A percentile compares a stretch with the other conserved stretches of the same genome.
Conservation (phyloP, 2,888 invertebrate genomes). For the Periphyllus acericola region DNA sequence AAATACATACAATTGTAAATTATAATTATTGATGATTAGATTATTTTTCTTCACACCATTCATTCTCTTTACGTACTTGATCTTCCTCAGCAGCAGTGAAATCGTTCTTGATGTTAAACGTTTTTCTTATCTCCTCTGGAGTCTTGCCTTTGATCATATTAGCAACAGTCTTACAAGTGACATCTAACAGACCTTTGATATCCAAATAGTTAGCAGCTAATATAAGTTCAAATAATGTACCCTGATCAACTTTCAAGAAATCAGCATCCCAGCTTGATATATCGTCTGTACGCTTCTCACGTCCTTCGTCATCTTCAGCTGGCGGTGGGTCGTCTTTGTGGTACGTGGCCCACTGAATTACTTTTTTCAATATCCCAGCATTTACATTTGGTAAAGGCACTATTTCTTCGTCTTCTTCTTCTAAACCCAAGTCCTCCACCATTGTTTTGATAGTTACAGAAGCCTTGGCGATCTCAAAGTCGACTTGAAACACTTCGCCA, state of each 20-base stretch:
- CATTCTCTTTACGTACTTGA: constrained; percentile 95
- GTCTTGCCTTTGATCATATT: constrained; percentile 99
- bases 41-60: constrained; percentile 89
- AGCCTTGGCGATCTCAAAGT: constrained; percentile 96
- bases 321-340: constrained; percentile 96
- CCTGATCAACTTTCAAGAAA: constrained; percentile 97
- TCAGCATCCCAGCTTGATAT: constrained; percentile 99
- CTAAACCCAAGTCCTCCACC: constrained; percentile 90
- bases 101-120: constrained; percentile 97
- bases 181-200: constrained; percentile 93
- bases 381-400: constrained; percentile 98
- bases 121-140: constrained; percentile 96
- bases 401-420: constrained; percentile 92
- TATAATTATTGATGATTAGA: background rate
- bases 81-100: constrained; percentile 97
- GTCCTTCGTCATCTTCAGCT: constrained; percentile 93
- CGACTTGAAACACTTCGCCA: constrained; percentile 94
- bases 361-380: constrained; percentile 94
- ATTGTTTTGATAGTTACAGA: constrained; percentile 98
- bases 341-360: constrained; percentile 91
- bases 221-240: constrained; percentile 68
- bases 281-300: constrained; percentile 98
- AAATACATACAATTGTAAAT: background rate
- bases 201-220: constrained; percentile 94
- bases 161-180: constrained; percentile 97